A percentile compares a stretch with the other conserved stretches of the same genome.
These are phyloP conservation scores for Tenthredo mesomela DNA, from an alignment of 2,888 invertebrate species.

Conservation along the genomic window DNA sequence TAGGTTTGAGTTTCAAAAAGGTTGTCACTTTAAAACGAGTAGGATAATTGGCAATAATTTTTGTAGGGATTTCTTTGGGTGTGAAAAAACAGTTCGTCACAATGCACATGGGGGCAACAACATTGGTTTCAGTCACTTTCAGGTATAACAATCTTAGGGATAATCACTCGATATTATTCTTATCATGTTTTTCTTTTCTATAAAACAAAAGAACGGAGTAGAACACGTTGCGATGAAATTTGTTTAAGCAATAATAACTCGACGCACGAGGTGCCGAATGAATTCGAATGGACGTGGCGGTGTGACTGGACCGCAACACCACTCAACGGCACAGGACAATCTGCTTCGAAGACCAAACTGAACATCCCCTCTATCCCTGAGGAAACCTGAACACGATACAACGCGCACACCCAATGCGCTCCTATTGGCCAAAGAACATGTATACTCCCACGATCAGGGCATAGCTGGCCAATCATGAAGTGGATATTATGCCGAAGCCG, in stretches of 20 bases:
- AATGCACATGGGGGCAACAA: slow-evolving; percentile 4
- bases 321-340: slow-evolving; percentile 78
- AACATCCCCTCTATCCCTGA: slow-evolving; percentile 70
- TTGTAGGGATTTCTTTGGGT: not conserved
- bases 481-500: slow-evolving; percentile 63
- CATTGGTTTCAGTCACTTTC: not conserved
- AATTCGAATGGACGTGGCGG: slow-evolving; percentile 63
- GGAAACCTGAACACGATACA: slow-evolving; percentile 69
- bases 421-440: slow-evolving; percentile 67
- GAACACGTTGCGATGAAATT: not conserved
- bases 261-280: slow-evolving; percentile 21
- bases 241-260: not conserved
- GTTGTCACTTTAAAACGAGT: not conserved
- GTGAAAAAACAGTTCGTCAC: not conserved
- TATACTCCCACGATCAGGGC: slow-evolving; percentile 61
- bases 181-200: too few relatives aligned
- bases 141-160: not conserved
- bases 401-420: slow-evolving; percentile 67
- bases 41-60: not conserved
- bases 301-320: slow-evolving; percentile 73
- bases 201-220: not conserved
- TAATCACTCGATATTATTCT: not conserved
- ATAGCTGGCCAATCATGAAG: slow-evolving; percentile 64
- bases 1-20: not conserved
- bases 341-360: slow-evolving; percentile 71